Evolutionary conservation across 1,140 invertebrate genomes (phyloP).

Genomic region (Drosophila subobscura): DNA sequence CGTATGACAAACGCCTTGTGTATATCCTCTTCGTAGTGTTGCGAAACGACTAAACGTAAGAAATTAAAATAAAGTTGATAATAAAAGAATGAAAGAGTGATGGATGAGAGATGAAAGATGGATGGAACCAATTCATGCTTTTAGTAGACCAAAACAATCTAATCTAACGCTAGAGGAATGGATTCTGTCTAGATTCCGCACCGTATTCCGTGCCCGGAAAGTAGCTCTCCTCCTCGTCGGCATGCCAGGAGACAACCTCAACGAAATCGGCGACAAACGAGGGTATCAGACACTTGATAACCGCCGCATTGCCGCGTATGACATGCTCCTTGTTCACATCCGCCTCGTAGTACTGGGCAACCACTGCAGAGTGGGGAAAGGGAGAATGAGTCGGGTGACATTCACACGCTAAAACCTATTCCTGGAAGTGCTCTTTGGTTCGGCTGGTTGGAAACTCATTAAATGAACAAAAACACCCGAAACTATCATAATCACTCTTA

Average conservation of each 20-base stretch:
- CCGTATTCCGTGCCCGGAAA: conserved; percentile 83
- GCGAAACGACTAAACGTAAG: conserved; percentile 89
- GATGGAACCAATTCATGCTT: conserved; percentile 50
- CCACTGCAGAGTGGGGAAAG: conserved; percentile 86
- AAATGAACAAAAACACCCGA: conserved; percentile 37
- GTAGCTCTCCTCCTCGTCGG: conserved; percentile 89
- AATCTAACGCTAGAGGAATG: conserved; percentile 7
- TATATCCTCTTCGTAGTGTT: conserved; percentile 93
- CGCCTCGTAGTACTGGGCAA: conserved; percentile 94
- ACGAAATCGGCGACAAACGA: conserved; percentile 97
- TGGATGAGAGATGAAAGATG: conserved; percentile 12
- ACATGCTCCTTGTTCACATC: conserved; percentile 97
- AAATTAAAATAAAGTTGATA: conserved; percentile 58
- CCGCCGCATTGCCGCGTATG: conserved; percentile 95
- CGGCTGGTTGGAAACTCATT: conserved; percentile 57
- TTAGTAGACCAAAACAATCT: conserved; percentile 49
- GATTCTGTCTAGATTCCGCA: conserved; percentile 36
- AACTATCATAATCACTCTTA: conserved; percentile 23
- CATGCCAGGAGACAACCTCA: conserved; percentile 94
- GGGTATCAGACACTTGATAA: conserved; percentile 96
- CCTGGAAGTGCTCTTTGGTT: conserved; percentile 47
- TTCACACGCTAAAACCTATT: conserved; percentile 57
- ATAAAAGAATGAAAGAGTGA: conserved; percentile 27
- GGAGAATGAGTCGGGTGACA: conserved; percentile 19
- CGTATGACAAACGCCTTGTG: conserved; percentile 96